A percentile compares a stretch with the other conserved stretches of the same genome.
Conservation (phyloP, 2,888 invertebrate species). For the Drosophila neoperkinsi region DNA sequence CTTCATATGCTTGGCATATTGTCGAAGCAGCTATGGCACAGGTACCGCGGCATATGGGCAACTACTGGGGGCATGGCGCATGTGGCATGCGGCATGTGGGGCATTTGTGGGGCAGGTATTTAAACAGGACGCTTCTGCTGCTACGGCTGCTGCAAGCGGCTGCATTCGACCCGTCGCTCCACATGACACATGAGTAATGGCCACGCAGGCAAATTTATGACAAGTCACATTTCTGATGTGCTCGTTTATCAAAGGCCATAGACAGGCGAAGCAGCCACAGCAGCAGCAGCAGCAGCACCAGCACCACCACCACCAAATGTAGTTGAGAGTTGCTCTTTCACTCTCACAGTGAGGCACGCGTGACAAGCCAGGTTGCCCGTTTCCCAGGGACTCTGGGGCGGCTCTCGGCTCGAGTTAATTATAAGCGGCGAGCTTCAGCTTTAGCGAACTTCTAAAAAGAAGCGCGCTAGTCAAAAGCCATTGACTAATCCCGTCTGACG, state of each 20-base stretch:
- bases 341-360: slow-evolving; percentile 59
- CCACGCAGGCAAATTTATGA: slow-evolving; percentile 84
- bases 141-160: slow-evolving; percentile 34
- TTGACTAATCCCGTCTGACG: slow-evolving; percentile 76
- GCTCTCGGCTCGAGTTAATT: slow-evolving; percentile 77
- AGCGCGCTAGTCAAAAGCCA: slow-evolving; percentile 62
- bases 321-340: slow-evolving; percentile 11
- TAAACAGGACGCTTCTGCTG: slow-evolving; percentile 40
- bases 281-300: slow-evolving; percentile 40
- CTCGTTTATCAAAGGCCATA: slow-evolving; percentile 80
- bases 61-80: slow-evolving; percentile 13
- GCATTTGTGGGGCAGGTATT: slow-evolving; percentile 30
- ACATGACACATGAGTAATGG: slow-evolving; percentile 83
- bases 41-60: slow-evolving; percentile 24
- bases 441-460: slow-evolving; percentile 40
- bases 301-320: slow-evolving; percentile 2
- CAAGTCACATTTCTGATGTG: slow-evolving; percentile 84
- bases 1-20: slow-evolving; percentile 82
- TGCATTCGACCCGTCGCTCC: slow-evolving; percentile 65
- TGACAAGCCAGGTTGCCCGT: slow-evolving; percentile 68
- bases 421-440: slow-evolving; percentile 73
- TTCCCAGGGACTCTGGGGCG: slow-evolving; percentile 60
- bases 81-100: slow-evolving; percentile 24
- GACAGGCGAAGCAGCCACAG: slow-evolving; percentile 59
- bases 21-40: slow-evolving; percentile 65